Percentiles rank a stretch among this genome's conserved stretches.
phyloP scores from a whole-genome alignment of 2,888 invertebrate genomes.

The Orchesellides sinensis region DNA sequence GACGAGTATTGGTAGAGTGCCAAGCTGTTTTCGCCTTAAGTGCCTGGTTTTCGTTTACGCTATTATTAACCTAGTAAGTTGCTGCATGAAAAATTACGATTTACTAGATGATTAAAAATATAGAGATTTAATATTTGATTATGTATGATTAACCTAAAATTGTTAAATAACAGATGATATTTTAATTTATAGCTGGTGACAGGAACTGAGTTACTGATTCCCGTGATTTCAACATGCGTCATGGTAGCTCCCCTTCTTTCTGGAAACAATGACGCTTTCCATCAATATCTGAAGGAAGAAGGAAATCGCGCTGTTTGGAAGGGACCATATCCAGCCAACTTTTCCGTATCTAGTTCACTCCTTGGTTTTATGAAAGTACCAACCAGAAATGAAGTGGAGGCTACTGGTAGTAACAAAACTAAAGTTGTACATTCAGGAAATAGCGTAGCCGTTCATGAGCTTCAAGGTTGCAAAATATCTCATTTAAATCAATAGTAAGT shows the following conservation, averaged over 20 bases:
- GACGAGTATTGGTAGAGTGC: too few species aligned
- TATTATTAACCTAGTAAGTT: constrained; percentile 17
- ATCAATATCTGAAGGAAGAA: constrained; percentile 4
- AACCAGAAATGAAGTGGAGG: too few species aligned
- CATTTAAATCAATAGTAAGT: neutral
- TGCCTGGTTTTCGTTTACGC: constrained; percentile 14
- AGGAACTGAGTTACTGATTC: constrained; percentile 1
- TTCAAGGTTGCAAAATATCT: neutral
- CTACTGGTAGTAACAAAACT: too few species aligned
- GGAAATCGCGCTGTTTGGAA: constrained; percentile 25
- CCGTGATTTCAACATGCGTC: constrained; percentile 3
- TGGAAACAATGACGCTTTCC: neutral
- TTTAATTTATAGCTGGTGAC: constrained; percentile 1
- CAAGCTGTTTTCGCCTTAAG: neutral
- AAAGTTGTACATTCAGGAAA: neutral
- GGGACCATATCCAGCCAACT: constrained; percentile 7
- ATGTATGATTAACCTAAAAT: too few species aligned
- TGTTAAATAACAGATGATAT: too few species aligned
- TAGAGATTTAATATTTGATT: neutral
- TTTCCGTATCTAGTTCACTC: neutral
- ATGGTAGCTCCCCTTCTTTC: neutral
- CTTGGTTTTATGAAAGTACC: too few species aligned
- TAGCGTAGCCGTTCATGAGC: neutral
- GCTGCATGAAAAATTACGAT: neutral
- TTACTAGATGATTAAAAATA: neutral